A percentile compares a stretch with the other conserved stretches of the same genome.
Conservation (phyloP, 2,113 vertebrate species). For the Thalassarche chlororhynchos region DNA sequence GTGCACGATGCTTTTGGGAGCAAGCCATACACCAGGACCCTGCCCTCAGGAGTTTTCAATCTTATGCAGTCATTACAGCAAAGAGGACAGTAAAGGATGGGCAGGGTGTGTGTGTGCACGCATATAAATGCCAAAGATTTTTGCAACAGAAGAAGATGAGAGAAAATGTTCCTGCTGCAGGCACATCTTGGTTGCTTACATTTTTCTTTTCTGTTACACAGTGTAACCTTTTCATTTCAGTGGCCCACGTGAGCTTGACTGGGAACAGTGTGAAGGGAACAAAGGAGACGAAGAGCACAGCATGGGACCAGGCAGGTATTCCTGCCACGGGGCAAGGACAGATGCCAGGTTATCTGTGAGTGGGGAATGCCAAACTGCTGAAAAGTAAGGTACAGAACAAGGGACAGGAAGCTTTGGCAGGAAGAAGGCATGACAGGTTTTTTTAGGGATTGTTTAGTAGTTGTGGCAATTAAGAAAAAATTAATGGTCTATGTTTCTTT, state of each 20-base stretch:
- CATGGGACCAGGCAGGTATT: background rate
- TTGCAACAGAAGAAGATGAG: slow-evolving; percentile 22
- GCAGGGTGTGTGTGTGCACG: background rate
- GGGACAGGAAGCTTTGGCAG: background rate
- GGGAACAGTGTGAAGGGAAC: background rate
- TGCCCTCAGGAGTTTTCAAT: slow-evolving; percentile 25
- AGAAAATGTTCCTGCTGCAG: background rate
- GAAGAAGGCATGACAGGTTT: background rate
- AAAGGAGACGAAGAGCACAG: background rate
- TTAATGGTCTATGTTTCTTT: background rate
- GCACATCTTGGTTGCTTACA: background rate
- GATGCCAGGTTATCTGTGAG: background rate
- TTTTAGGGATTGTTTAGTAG: background rate
- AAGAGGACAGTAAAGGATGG: slow-evolving; percentile 17
- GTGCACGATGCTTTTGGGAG: background rate
- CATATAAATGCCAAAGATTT: slow-evolving; percentile 6
- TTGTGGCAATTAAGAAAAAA: slow-evolving; percentile 11
- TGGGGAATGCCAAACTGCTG: background rate
- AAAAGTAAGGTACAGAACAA: background rate
- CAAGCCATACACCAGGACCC: background rate
- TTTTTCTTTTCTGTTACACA: background rate
- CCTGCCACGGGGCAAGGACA: background rate
- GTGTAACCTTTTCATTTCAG: background rate
- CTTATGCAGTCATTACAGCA: background rate
- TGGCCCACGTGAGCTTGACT: background rate